These are phyloP conservation scores for Protobothrops flavoviridis DNA, from an alignment of 2,113 vertebrate species.

Conservation along the genomic window DNA sequence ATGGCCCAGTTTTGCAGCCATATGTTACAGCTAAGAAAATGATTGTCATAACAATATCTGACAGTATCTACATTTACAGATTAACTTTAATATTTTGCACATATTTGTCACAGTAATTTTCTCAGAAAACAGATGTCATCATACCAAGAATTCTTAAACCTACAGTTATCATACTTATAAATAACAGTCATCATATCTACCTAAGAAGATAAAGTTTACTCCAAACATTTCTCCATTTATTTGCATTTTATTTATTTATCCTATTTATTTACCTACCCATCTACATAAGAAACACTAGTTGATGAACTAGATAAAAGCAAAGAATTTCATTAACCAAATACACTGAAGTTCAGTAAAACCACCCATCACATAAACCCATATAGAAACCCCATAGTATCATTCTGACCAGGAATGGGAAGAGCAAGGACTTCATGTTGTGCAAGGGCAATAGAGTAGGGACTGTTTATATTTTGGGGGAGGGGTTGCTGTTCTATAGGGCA, in stretches of 20 bases:
- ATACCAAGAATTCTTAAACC: not conserved
- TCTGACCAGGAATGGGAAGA: not conserved
- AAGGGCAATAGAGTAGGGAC: no score
- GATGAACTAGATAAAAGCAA: not conserved
- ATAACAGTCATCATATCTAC: not conserved
- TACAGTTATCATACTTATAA: not conserved
- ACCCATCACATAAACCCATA: not conserved
- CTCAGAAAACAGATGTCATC: not conserved
- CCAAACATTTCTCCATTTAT: not conserved
- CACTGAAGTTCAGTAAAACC: not conserved
- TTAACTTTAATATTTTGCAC: not conserved
- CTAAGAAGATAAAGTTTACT: not conserved
- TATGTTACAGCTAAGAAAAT: not conserved
- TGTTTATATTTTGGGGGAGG: not conserved
- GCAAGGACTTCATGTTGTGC: not conserved
- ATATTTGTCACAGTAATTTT: not conserved
- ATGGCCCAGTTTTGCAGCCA: not conserved
- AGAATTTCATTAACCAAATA: not conserved
- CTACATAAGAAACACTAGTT: not conserved
- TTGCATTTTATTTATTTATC: not conserved
- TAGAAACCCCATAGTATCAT: not conserved
- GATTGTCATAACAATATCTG: not conserved
- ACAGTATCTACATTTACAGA: not conserved
- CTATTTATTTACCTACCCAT: not conserved
- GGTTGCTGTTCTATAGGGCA: not conserved